phyloP scores from a whole-genome alignment of 2,113 vertebrate genomes.

The Alaudala cheleensis region DNA sequence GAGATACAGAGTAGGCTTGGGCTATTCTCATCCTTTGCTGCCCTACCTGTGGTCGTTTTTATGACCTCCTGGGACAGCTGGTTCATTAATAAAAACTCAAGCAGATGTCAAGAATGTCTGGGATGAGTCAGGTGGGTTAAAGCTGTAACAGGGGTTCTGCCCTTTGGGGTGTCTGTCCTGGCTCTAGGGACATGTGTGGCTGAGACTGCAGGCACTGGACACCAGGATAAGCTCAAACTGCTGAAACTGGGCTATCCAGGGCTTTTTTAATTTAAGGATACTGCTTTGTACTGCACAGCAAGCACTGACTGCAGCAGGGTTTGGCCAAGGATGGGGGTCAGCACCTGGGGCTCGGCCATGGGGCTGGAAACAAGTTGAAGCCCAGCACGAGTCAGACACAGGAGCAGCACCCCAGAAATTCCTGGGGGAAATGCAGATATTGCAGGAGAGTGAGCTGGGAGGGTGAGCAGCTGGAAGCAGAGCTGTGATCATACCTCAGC shows the following conservation, averaged over 20 bases:
- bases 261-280: neutral
- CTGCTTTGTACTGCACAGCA: neutral
- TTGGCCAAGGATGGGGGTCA: neutral
- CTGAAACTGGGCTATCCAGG: neutral
- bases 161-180: neutral
- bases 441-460: neutral
- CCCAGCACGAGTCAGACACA: fast-evolving
- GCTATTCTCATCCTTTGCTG: neutral
- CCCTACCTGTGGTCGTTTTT: neutral
- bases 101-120: neutral
- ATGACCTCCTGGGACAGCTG: neutral
- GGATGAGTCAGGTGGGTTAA: neutral
- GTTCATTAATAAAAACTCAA: neutral
- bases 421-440: neutral
- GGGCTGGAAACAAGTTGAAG: neutral
- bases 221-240: neutral
- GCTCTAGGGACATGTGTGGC: neutral
- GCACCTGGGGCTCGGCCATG: neutral
- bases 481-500: neutral
- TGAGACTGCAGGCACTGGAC: neutral
- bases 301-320: fast-evolving
- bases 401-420: neutral
- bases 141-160: neutral
- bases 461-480: neutral
- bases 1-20: neutral